These are phyloP conservation scores for Drosophila sp. DNA, from an alignment of 1,140 invertebrate genomes.

Conservation along the genomic window DNA sequence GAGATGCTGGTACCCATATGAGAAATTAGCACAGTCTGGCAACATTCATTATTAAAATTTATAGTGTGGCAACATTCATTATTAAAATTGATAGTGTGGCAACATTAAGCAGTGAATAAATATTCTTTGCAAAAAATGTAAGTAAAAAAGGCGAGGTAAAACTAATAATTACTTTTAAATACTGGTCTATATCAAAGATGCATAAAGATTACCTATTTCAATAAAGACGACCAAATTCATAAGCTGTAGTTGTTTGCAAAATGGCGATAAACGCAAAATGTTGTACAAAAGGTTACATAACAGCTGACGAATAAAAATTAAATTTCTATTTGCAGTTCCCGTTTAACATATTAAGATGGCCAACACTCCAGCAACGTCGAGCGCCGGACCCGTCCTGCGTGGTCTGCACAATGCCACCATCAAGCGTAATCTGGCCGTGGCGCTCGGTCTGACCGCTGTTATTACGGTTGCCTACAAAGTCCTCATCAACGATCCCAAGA, in stretches of 20 bases:
- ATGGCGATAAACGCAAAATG: background rate
- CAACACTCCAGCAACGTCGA: slow-evolving; percentile 72
- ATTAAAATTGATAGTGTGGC: slow-evolving; percentile 16
- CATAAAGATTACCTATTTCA: background rate
- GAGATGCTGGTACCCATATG: slow-evolving; percentile 2
- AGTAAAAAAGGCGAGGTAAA: slow-evolving; percentile 53
- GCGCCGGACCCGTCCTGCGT: slow-evolving; percentile 76
- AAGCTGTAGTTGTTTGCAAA: background rate
- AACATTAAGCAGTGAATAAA: slow-evolving; percentile 29
- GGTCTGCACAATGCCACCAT: slow-evolving; percentile 83
- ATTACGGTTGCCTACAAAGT: slow-evolving; percentile 74
- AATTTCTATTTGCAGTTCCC: slow-evolving; percentile 36
- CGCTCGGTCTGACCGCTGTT: slow-evolving; percentile 71
- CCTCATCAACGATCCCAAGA: slow-evolving; percentile 85
- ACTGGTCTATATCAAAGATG: background rate
- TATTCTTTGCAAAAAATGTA: slow-evolving; percentile 54
- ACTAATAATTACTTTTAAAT: background rate
- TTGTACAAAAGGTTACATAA: slow-evolving; percentile 66
- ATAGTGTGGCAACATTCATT: slow-evolving; percentile 10
- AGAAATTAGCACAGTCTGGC: background rate
- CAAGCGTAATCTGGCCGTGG: slow-evolving; percentile 81
- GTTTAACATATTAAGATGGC: slow-evolving; percentile 54
- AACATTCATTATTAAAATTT: slow-evolving; percentile 1
- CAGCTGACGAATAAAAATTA: slow-evolving; percentile 47
- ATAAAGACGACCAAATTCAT: background rate